Percentiles rank a stretch among this genome's conserved stretches.
Conservation (phyloP, 2,888 invertebrate species). For the Melipona bicolor region DNA sequence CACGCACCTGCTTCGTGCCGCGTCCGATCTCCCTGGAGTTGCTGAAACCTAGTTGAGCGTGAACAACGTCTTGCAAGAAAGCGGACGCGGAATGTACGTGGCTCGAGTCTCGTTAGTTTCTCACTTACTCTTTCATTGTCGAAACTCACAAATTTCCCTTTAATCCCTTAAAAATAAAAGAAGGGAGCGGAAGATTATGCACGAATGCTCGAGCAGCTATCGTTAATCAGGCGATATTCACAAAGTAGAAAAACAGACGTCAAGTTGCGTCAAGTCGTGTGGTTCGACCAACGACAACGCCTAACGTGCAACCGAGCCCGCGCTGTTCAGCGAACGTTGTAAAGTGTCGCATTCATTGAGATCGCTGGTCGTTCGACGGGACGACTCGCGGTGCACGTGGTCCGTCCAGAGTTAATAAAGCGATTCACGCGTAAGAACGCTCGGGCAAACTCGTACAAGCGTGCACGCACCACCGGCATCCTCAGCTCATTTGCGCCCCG, state of each 20-base stretch:
- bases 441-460: background rate
- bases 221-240: background rate
- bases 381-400: constrained; percentile 16
- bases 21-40: constrained; percentile 42
- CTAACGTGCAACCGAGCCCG: background rate
- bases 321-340: background rate
- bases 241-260: background rate
- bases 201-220: background rate
- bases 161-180: background rate
- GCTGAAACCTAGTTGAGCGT: constrained; percentile 62
- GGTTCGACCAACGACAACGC: background rate
- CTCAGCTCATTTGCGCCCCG: constrained; percentile 62
- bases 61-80: constrained; percentile 37
- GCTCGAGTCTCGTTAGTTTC: background rate
- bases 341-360: constrained; percentile 3
- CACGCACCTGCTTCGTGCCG: constrained; percentile 15
- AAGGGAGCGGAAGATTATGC: background rate
- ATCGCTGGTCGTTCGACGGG: background rate
- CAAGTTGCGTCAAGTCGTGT: background rate
- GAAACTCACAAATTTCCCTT: background rate
- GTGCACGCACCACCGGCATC: constrained; percentile 16
- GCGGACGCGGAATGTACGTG: background rate
- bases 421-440: constrained; percentile 54
- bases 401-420: constrained; percentile 50
- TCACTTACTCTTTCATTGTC: background rate